Evolutionary conservation across 1,140 invertebrate genomes (phyloP).

Genomic region (Orius insidiosus): DNA sequence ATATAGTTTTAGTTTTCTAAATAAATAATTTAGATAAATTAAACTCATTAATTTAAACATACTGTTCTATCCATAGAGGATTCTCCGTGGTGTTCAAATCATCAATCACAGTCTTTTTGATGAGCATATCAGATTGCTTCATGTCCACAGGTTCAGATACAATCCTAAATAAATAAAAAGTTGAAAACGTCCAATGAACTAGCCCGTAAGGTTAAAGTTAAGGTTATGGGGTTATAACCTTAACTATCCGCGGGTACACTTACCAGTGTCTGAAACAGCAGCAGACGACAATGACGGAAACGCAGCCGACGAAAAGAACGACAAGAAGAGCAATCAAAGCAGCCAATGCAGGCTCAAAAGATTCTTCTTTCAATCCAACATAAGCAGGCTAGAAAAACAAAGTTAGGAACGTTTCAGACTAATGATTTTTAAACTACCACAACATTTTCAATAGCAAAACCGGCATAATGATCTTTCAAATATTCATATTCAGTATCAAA

Average conservation of each 20-base stretch:
- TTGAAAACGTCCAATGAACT: no score
- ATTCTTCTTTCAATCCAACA: constrained; percentile 34
- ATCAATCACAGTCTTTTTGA: constrained; percentile 63
- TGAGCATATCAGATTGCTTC: constrained; percentile 60
- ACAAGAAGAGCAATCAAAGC: constrained; percentile 71
- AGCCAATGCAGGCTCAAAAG: constrained; percentile 69
- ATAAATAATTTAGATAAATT: constrained; percentile 14
- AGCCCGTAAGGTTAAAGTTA: no score
- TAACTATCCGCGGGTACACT: no score
- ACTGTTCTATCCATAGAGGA: constrained; percentile 85
- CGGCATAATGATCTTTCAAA: constrained; percentile 55
- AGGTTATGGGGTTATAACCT: no score
- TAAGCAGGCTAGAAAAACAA: constrained; percentile 33
- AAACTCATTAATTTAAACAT: constrained; percentile 27
- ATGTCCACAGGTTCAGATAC: constrained; percentile 44
- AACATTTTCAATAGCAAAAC: constrained; percentile 70
- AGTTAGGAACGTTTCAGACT: no score
- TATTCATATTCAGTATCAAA: constrained; percentile 75
- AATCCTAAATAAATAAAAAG: no score
- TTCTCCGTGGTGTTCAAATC: constrained; percentile 78
- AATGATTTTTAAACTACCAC: constrained; percentile 36
- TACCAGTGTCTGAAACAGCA: constrained; percentile 76
- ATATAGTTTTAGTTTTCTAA: constrained; percentile 68
- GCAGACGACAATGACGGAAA: constrained; percentile 73
- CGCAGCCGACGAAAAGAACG: constrained; percentile 67